phyloP scores from a whole-genome alignment of 1,140 invertebrate genomes.

The Drosophila pandora region DNA sequence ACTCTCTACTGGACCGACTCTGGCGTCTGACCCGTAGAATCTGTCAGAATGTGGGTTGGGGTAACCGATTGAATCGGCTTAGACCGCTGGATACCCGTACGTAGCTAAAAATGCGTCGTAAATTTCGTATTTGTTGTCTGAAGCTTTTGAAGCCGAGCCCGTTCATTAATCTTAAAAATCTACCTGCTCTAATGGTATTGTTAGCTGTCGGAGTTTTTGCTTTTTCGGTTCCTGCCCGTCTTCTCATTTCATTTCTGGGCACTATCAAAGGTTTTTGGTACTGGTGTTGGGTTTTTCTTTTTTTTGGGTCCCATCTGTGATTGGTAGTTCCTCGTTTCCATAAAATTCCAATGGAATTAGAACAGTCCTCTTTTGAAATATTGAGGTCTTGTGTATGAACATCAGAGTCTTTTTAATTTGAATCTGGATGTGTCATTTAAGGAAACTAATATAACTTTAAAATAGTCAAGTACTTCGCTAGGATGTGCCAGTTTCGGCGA shows the following conservation, averaged over 20 bases:
- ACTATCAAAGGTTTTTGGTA: conserved; percentile 48
- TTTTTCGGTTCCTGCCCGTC: conserved; percentile 36
- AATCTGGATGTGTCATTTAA: not conserved
- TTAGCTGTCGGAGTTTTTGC: conserved; percentile 35
- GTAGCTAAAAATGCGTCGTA: conserved; percentile 49
- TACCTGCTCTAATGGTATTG: conserved; percentile 71
- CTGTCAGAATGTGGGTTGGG: conserved; percentile 46
- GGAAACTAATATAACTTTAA: not conserved
- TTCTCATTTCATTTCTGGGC: conserved; percentile 38
- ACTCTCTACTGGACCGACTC: conserved; percentile 8
- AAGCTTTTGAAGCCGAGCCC: conserved; percentile 61
- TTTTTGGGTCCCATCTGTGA: conserved; percentile 1
- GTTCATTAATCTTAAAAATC: conserved; percentile 79
- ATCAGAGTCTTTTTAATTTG: conserved; percentile 6
- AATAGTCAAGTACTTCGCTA: too few species aligned
- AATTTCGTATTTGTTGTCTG: conserved; percentile 58
- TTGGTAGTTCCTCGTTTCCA: conserved; percentile 18
- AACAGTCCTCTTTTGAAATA: conserved; percentile 21
- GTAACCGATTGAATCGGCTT: conserved; percentile 14
- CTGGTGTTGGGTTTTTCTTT: conserved; percentile 33
- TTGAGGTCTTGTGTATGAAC: not conserved
- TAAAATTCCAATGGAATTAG: conserved; percentile 41
- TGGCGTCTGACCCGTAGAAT: conserved; percentile 33
- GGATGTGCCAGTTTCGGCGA: not conserved
- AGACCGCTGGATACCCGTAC: conserved; percentile 1